These are phyloP conservation scores for Saccostrea glomerata DNA, from an alignment of 1,140 invertebrate genomes.

Conservation along the genomic window DNA sequence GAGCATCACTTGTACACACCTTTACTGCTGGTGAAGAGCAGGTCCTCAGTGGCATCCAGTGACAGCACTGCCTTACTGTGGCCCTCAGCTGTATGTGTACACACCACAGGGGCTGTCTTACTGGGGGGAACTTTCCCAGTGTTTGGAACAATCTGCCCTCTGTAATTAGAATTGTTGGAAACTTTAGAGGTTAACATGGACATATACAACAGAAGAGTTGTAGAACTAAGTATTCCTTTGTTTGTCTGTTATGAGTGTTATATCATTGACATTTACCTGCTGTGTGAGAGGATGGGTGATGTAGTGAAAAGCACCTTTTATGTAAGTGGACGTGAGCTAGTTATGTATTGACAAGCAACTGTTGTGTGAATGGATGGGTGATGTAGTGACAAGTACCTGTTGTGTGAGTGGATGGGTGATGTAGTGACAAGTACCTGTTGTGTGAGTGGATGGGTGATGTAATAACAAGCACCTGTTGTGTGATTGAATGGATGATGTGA, in stretches of 20 bases:
- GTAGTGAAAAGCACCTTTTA: not conserved
- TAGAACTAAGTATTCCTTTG: not conserved
- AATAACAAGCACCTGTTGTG: not conserved
- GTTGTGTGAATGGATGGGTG: not conserved
- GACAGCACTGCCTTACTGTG: conserved; percentile 90
- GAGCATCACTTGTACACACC: conserved; percentile 79
- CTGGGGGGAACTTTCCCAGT: conserved; percentile 56
- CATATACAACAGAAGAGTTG: not conserved
- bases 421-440: not conserved
- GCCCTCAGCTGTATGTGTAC: conserved; percentile 89
- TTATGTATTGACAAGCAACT: not conserved
- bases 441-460: not conserved
- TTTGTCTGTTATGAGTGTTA: not conserved
- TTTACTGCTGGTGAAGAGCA: conserved; percentile 89
- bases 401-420: not conserved
- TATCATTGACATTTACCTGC: no score
- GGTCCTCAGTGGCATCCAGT: conserved; percentile 86
- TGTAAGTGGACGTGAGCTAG: not conserved
- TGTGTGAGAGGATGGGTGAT: not conserved
- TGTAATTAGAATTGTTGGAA: conserved; percentile 38
- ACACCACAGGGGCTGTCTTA: conserved; percentile 84
- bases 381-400: not conserved
- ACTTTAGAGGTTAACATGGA: not conserved
- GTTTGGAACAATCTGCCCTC: conserved; percentile 67
- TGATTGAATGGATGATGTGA: not conserved